Conservation (phyloP, 1,140 invertebrate genomes). For the Lepidurus packardi region DNA sequence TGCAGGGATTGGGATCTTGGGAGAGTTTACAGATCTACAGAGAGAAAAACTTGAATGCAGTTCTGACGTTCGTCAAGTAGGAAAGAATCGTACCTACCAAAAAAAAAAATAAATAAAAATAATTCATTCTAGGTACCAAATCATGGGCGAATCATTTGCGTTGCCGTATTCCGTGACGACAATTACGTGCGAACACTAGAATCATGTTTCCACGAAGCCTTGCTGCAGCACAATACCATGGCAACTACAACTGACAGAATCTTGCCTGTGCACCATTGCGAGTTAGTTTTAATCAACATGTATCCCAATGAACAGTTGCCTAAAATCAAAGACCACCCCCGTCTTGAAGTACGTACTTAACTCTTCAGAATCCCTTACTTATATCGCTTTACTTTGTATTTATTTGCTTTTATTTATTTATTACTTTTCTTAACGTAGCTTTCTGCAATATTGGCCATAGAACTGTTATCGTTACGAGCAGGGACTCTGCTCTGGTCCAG, state of each 20-base stretch:
- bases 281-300: slow-evolving; percentile 81
- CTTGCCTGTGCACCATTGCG: slow-evolving; percentile 73
- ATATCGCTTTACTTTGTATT: slow-evolving; percentile 26
- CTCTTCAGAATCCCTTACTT: slow-evolving; percentile 48
- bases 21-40: neutral
- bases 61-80: neutral
- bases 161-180: slow-evolving; percentile 78
- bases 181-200: slow-evolving; percentile 73
- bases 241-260: slow-evolving; percentile 56
- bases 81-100: neutral
- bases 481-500: slow-evolving; percentile 25
- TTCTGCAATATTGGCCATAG: neutral
- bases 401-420: neutral
- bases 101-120: neutral
- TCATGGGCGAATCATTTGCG: slow-evolving; percentile 77
- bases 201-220: slow-evolving; percentile 72
- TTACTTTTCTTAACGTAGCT: neutral
- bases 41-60: neutral
- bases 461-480: slow-evolving; percentile 23
- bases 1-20: slow-evolving; percentile 5
- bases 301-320: slow-evolving; percentile 69
- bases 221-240: slow-evolving; percentile 70
- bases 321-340: slow-evolving; percentile 57
- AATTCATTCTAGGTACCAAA: slow-evolving; percentile 48
- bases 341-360: slow-evolving; percentile 44